These are phyloP conservation scores for Ornithoptera alexandrae DNA, from an alignment of 2,888 invertebrate genomes.

Conservation along the genomic window DNA sequence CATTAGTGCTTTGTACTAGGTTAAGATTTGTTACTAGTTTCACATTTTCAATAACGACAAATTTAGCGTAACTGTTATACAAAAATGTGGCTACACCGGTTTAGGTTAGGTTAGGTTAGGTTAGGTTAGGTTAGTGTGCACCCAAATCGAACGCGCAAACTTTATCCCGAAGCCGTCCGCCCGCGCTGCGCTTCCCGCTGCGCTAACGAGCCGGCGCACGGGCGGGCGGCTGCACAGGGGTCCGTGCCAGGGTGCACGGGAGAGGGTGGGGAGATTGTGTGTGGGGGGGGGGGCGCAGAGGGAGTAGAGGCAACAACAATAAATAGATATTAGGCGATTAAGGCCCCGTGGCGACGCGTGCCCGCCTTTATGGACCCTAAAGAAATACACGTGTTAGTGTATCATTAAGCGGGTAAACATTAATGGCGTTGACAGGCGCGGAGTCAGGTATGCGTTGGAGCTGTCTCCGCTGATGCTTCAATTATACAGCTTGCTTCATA, in stretches of 20 bases:
- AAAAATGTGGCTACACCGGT: too few species aligned
- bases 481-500: neutral
- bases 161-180: too few species aligned
- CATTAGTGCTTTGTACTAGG: too few species aligned
- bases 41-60: too few species aligned
- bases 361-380: constrained; percentile 39
- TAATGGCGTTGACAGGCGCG: constrained; percentile 8
- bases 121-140: too few species aligned
- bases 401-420: constrained; percentile 27
- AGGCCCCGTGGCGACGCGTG: constrained; percentile 41
- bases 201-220: constrained; percentile 63
- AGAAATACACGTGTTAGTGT: constrained; percentile 25
- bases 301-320: constrained; percentile 43
- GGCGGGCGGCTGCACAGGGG: neutral
- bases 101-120: too few species aligned
- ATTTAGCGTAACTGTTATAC: too few species aligned
- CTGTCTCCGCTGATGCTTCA: neutral
- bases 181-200: constrained; percentile 40
- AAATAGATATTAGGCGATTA: constrained; percentile 68
- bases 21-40: too few species aligned
- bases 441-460: constrained; percentile 7
- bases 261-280: too few species aligned
- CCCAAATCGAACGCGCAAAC: too few species aligned
- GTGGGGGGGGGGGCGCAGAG: too few species aligned
- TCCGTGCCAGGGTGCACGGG: too few species aligned